Percentiles rank a stretch among this genome's conserved stretches.
Evolutionary conservation across 2,113 vertebrate species (phyloP).

Genomic region (Motacilla alba): DNA sequence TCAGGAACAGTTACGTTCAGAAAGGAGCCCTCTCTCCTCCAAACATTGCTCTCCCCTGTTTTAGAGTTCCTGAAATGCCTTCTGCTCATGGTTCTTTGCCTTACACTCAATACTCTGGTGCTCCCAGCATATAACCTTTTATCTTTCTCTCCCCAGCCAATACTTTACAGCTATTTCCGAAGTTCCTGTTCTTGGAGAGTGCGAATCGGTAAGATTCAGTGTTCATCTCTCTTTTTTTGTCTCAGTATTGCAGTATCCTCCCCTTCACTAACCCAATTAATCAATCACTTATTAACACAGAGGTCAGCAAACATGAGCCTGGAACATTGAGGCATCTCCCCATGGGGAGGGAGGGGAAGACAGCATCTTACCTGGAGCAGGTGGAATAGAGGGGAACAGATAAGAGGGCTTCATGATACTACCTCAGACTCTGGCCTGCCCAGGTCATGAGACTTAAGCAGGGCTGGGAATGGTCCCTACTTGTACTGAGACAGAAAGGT

Average conservation of each 20-base stretch:
- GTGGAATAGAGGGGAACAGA: neutral
- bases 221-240: neutral
- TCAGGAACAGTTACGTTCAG: neutral
- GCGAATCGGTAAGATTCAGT: slow-evolving; percentile 84
- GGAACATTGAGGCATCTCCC: neutral
- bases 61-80: neutral
- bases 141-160: slow-evolving; percentile 74
- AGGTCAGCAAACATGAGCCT: slow-evolving; percentile 9
- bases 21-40: neutral
- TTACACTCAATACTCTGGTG: neutral
- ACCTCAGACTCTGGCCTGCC: neutral
- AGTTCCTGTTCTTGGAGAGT: slow-evolving; percentile 98
- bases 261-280: neutral
- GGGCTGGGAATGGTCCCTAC: neutral
- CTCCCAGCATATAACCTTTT: neutral
- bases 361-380: neutral
- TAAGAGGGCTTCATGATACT: neutral
- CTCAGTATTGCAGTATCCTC: neutral
- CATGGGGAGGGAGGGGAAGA: neutral
- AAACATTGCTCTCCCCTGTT: neutral
- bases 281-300: slow-evolving; percentile 27
- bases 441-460: slow-evolving; percentile 3
- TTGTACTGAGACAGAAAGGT: neutral
- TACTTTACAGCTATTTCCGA: slow-evolving; percentile 94
- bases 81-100: neutral